Evolutionary conservation across 2,888 invertebrate genomes (phyloP).

Genomic region (Andrena bucephala): DNA sequence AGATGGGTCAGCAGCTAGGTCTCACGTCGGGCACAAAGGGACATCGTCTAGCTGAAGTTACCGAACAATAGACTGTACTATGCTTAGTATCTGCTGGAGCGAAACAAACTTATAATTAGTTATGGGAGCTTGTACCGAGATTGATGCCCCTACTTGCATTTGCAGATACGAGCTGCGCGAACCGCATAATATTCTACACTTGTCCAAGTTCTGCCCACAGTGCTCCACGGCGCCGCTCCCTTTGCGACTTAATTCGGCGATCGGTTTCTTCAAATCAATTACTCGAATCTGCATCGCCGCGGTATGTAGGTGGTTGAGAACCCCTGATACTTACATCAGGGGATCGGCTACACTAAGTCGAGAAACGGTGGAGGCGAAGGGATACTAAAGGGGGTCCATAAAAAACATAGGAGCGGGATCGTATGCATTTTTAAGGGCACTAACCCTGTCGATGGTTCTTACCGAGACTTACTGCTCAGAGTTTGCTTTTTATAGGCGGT

Average conservation of each 20-base stretch:
- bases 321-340: constrained; percentile 19
- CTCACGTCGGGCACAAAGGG: constrained; percentile 59
- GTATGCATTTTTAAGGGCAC: constrained; percentile 76
- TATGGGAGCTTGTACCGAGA: constrained; percentile 60
- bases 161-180: constrained; percentile 33
- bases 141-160: constrained; percentile 50
- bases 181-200: constrained; percentile 49
- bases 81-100: constrained; percentile 58
- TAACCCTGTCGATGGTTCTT: constrained; percentile 76
- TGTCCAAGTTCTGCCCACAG: constrained; percentile 32
- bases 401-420: constrained; percentile 72
- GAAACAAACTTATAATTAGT: constrained; percentile 66
- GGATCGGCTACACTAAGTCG: constrained; percentile 38
- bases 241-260: background rate
- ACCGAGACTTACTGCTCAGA: constrained; percentile 71
- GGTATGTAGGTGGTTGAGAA: constrained; percentile 32
- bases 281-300: background rate
- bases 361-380: constrained; percentile 30
- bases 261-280: background rate
- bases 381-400: constrained; percentile 66
- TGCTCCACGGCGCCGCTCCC: background rate
- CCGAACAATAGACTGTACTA: constrained; percentile 50
- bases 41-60: constrained; percentile 52
- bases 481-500: constrained; percentile 72
- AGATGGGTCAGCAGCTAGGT: constrained; percentile 51